phyloP scores from a whole-genome alignment of 1,140 invertebrate genomes.

The Drosophila athabasca region DNA sequence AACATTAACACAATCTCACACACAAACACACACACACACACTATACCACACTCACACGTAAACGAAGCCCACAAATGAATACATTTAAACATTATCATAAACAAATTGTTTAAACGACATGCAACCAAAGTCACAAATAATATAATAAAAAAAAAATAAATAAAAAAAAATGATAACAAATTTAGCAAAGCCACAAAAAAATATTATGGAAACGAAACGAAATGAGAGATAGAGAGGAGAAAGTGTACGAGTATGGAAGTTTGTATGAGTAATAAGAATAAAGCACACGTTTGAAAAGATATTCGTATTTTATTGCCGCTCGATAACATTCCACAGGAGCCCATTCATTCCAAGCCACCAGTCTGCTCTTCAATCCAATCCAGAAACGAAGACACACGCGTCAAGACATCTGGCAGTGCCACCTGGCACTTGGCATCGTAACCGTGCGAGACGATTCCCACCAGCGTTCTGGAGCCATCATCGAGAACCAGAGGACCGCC shows the following conservation, averaged over 20 bases:
- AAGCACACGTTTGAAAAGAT: constrained; percentile 80
- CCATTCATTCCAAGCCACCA: constrained; percentile 4
- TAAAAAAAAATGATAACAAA: constrained; percentile 57
- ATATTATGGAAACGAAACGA: constrained; percentile 36
- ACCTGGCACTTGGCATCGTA: constrained; percentile 39
- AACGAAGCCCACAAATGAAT: too few species aligned
- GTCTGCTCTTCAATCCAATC: constrained; percentile 47
- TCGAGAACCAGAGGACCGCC: constrained; percentile 51
- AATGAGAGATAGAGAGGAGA: constrained; percentile 34
- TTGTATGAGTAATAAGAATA: constrained; percentile 80
- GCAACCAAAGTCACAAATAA: constrained; percentile 62
- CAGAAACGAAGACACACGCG: constrained; percentile 35
- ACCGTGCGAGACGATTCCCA: constrained; percentile 61
- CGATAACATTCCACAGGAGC: not conserved
- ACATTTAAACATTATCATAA: too few species aligned
- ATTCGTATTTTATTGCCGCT: constrained; percentile 14
- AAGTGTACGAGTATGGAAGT: constrained; percentile 56
- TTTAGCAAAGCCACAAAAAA: constrained; percentile 72
- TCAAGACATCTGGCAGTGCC: constrained; percentile 49
- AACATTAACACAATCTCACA: too few species aligned
- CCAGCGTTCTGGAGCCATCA: constrained; percentile 42
- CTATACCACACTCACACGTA: too few species aligned
- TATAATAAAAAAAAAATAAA: constrained; percentile 44
- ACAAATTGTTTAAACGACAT: constrained; percentile 36
- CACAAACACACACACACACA: too few species aligned